Evolutionary conservation across 2,797 vertebrate species (phyloP).

Genomic region (Botia almorhae): DNA sequence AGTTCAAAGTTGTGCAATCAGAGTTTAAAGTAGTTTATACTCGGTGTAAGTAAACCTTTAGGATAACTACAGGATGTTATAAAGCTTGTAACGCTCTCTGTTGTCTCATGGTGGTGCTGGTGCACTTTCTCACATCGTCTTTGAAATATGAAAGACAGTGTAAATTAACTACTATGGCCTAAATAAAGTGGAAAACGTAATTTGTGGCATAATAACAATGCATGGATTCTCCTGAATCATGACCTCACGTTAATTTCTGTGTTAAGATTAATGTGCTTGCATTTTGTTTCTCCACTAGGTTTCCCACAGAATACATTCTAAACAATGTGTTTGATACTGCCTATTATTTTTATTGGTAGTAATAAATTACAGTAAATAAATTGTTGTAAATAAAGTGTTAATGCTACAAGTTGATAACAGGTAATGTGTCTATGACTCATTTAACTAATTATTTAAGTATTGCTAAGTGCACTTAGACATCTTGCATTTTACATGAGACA

Average conservation of each 20-base stretch:
- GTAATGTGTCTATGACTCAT: too few species aligned
- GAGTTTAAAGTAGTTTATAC: not conserved
- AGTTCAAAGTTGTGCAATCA: constrained; percentile 3
- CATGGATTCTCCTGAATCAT: not conserved
- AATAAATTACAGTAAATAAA: too few species aligned
- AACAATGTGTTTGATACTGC: not conserved
- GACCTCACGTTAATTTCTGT: not conserved
- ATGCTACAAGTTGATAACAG: too few species aligned
- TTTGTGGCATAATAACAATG: constrained; percentile 16
- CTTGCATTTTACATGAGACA: too few species aligned
- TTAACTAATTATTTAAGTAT: too few species aligned
- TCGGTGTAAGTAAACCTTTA: not conserved
- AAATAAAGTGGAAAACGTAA: not conserved
- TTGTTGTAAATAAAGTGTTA: too few species aligned
- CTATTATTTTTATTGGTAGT: too few species aligned
- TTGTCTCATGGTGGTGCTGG: constrained; percentile 41
- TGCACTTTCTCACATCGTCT: constrained; percentile 6
- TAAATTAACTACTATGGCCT: not conserved
- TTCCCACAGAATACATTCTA: not conserved
- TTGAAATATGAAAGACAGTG: not conserved
- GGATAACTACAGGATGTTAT: constrained; percentile 15
- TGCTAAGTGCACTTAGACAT: too few species aligned
- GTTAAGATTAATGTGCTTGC: not conserved
- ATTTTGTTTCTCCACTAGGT: not conserved
- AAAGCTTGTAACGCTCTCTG: not conserved